A percentile compares a stretch with the other conserved stretches of the same genome.
Evolutionary conservation across 1,140 invertebrate genomes (phyloP).

Genomic region (Trachymyrmex septentrionalis): DNA sequence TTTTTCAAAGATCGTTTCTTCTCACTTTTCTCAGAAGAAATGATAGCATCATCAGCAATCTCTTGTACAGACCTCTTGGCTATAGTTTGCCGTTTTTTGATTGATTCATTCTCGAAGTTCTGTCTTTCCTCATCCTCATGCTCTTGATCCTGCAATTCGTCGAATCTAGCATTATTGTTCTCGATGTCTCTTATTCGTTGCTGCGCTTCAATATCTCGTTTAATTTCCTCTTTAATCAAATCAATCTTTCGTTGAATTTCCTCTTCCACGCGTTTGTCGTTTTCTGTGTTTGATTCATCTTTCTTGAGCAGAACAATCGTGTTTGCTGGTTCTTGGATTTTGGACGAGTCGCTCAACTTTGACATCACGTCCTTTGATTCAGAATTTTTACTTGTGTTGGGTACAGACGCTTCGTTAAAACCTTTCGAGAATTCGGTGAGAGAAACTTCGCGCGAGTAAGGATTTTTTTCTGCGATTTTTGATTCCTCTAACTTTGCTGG

Average conservation of each 20-base stretch:
- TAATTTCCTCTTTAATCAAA: constrained; percentile 78
- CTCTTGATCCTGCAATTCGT: constrained; percentile 55
- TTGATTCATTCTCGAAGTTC: neutral
- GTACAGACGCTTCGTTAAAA: neutral
- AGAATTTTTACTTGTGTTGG: neutral
- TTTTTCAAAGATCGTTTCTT: constrained; percentile 10
- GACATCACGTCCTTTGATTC: neutral
- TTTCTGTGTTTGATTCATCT: constrained; percentile 36
- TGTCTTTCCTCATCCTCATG: constrained; percentile 37
- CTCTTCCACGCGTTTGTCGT: constrained; percentile 74
- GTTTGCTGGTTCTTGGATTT: neutral
- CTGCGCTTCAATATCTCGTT: constrained; percentile 73
- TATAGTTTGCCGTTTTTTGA: neutral
- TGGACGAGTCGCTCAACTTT: neutral
- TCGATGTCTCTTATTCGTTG: constrained; percentile 68
- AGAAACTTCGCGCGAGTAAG: neutral
- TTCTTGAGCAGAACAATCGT: neutral
- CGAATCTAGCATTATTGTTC: constrained; percentile 75
- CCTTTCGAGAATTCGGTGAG: neutral
- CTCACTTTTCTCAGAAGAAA: neutral
- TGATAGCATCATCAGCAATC: neutral
- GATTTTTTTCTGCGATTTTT: neutral
- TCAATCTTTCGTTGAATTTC: constrained; percentile 77
- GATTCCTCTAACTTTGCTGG: neutral
- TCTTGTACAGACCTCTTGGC: constrained; percentile 36